Evolutionary conservation across 2,113 vertebrate genomes (phyloP).

Genomic region (Synodontis membranacea): DNA sequence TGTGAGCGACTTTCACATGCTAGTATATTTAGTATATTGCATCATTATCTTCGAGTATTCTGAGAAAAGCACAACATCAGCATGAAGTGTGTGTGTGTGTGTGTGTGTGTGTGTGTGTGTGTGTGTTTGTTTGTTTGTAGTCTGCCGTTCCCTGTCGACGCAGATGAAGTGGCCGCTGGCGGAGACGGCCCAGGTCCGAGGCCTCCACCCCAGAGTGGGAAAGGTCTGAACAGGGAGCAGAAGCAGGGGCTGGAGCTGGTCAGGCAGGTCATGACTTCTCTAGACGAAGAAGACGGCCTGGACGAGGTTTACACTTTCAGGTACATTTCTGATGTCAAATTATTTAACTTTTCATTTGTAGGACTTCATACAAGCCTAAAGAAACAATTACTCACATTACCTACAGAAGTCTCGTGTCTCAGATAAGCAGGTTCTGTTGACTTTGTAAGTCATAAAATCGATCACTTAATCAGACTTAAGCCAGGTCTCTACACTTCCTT

Average conservation of each 20-base stretch:
- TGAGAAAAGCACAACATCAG: not conserved
- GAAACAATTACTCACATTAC: not conserved
- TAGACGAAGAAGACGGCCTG: slow-evolving; percentile 84
- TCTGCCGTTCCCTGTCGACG: slow-evolving; percentile 81
- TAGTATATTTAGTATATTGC: not conserved
- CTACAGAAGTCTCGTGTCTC: not conserved
- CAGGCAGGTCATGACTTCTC: slow-evolving; percentile 77
- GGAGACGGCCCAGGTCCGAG: slow-evolving; percentile 9
- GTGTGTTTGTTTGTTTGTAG: slow-evolving; percentile 61
- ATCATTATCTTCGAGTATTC: not conserved
- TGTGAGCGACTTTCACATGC: slow-evolving; percentile 76
- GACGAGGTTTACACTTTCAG: slow-evolving; percentile 89
- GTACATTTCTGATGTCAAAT: slow-evolving; percentile 64
- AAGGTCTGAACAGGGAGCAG: slow-evolving; percentile 81
- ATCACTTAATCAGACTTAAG: not conserved
- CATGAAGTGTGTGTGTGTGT: not conserved
- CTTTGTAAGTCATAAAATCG: not conserved
- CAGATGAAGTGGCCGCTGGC: slow-evolving; percentile 52
- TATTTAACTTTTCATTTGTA: not conserved
- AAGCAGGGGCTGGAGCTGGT: slow-evolving; percentile 79
- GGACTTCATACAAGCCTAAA: not conserved
- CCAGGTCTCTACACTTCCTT: not conserved
- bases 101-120: not conserved
- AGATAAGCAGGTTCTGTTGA: not conserved
- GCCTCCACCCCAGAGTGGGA: slow-evolving; percentile 61